Percentiles rank a stretch among this genome's conserved stretches.
These are phyloP conservation scores for Danio tinwini DNA, from an alignment of 2,797 vertebrate genomes.

Conservation along the genomic window DNA sequence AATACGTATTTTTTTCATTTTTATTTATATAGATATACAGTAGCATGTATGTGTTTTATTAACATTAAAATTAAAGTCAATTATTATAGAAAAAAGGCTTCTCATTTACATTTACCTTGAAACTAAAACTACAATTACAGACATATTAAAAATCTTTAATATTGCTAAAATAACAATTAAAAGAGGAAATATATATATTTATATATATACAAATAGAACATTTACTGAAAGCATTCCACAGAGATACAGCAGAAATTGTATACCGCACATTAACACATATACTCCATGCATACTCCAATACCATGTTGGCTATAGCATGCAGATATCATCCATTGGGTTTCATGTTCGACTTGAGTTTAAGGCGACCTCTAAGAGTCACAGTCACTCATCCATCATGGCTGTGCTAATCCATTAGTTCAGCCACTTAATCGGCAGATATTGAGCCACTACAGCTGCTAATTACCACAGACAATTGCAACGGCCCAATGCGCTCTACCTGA, in stretches of 20 bases:
- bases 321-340: not conserved
- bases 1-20: no score
- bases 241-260: no score
- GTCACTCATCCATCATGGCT: conserved; percentile 53
- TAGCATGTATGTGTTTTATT: no score
- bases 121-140: no score
- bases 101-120: no score
- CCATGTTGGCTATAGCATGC: not conserved
- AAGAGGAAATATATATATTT: no score
- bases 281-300: not conserved
- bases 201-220: no score
- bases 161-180: no score
- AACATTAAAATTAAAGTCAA: no score
- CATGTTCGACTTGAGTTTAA: not conserved
- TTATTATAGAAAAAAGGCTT: no score
- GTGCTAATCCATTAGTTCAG: conserved; percentile 63
- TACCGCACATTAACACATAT: not conserved
- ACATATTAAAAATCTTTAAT: no score
- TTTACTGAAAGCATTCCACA: not conserved
- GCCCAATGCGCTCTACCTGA: conserved; percentile 67
- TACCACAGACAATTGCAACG: conserved; percentile 67
- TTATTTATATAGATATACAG: no score
- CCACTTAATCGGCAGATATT: conserved; percentile 64
- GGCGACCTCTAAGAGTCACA: conserved; percentile 30
- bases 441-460: conserved; percentile 71